phyloP scores from a whole-genome alignment of 2,888 invertebrate genomes.

The Pammene aurita region DNA sequence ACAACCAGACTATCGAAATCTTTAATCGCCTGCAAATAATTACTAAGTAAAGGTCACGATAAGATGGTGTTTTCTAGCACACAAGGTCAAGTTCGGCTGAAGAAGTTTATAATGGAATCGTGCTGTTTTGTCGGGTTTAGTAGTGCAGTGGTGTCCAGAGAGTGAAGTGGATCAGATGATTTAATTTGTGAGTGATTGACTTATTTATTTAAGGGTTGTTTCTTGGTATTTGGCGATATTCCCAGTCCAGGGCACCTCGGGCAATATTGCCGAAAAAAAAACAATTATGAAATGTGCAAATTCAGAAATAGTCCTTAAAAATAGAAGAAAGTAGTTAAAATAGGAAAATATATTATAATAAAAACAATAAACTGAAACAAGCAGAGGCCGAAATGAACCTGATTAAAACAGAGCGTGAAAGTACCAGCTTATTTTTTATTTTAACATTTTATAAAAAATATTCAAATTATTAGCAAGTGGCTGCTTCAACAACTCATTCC shows the following conservation, averaged over 20 bases:
- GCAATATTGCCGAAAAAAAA: background rate
- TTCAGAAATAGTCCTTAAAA: no score
- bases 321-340: no score
- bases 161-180: conserved; percentile 28
- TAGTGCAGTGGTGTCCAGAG: conserved; percentile 11
- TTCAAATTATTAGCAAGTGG: no score
- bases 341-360: no score
- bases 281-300: no score
- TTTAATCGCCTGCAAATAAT: background rate
- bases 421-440: no score
- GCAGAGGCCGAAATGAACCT: no score
- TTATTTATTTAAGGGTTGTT: background rate
- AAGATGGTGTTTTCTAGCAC: background rate
- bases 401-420: no score
- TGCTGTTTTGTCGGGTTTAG: conserved; percentile 19
- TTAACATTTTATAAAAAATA: no score
- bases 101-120: conserved; percentile 25
- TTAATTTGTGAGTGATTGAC: conserved; percentile 32
- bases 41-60: background rate
- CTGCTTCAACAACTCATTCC: no score
- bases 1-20: conserved; percentile 2
- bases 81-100: conserved; percentile 30
- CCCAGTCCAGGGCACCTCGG: background rate
- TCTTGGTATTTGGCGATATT: background rate
- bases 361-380: no score